Evolutionary conservation across 2,888 invertebrate genomes (phyloP).

Genomic region (Troglohyphantes excavatus): DNA sequence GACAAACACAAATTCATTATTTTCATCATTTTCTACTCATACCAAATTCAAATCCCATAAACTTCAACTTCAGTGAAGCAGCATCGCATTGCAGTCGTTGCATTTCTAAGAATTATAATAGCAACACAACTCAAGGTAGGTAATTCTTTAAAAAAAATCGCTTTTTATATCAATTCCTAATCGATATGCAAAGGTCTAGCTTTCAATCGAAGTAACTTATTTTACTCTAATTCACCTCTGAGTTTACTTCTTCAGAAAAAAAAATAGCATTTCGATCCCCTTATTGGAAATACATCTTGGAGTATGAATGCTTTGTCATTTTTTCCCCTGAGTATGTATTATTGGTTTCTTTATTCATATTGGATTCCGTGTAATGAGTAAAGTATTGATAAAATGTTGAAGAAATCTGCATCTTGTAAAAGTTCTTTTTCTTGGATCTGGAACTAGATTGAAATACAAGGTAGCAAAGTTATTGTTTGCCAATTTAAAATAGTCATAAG

Average conservation of each 20-base stretch:
- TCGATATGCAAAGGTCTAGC: not conserved
- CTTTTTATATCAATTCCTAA: not conserved
- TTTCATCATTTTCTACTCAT: too few relatives aligned
- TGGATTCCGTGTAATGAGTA: conserved; percentile 40
- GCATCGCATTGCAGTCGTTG: too few relatives aligned
- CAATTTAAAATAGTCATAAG: too few relatives aligned
- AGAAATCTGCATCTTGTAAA: not conserved
- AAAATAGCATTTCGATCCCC: conserved; percentile 2
- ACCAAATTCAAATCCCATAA: too few relatives aligned
- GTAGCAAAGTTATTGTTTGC: too few relatives aligned
- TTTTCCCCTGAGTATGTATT: conserved; percentile 23
- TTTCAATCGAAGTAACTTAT: not conserved
- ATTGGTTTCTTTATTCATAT: conserved; percentile 48
- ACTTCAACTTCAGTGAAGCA: too few relatives aligned
- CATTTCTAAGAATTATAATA: too few relatives aligned
- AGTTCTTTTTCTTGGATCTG: too few relatives aligned
- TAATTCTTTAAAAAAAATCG: not conserved
- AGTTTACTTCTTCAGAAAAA: not conserved
- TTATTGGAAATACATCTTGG: not conserved
- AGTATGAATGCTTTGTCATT: conserved; percentile 23
- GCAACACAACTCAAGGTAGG: too few relatives aligned
- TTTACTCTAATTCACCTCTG: not conserved
- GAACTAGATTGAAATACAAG: too few relatives aligned
- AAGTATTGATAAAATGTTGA: conserved; percentile 45
- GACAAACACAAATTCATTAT: too few relatives aligned